These are phyloP conservation scores for Dendrolimus pini DNA, from an alignment of 2,888 invertebrate species.

Conservation along the genomic window DNA sequence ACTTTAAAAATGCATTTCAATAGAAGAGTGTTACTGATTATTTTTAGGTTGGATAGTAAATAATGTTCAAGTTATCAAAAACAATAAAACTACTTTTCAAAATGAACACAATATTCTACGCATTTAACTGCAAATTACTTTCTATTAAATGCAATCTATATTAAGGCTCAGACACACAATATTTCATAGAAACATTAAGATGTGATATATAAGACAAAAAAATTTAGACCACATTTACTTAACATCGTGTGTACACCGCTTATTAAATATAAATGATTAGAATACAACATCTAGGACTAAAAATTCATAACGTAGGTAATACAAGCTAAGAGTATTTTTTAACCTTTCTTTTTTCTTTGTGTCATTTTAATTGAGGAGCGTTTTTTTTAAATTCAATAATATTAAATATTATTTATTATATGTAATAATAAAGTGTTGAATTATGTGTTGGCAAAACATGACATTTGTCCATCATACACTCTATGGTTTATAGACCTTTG, in stretches of 20 bases:
- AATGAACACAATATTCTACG: constrained; percentile 61
- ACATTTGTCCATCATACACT: too few relatives aligned
- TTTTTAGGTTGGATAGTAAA: neutral
- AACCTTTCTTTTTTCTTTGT: constrained; percentile 18
- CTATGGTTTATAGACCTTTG: too few relatives aligned
- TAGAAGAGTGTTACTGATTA: neutral
- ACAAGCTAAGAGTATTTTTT: constrained; percentile 37
- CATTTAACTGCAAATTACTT: constrained; percentile 26
- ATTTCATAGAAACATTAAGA: constrained; percentile 8
- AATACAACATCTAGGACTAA: neutral
- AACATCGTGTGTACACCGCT: constrained; percentile 9
- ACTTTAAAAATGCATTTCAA: too few relatives aligned
- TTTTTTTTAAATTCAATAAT: too few relatives aligned
- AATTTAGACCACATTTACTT: neutral
- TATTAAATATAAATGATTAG: constrained; percentile 15
- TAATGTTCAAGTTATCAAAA: constrained; percentile 11
- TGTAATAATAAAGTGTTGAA: too few relatives aligned
- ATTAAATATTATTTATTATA: too few relatives aligned
- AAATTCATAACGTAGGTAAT: neutral
- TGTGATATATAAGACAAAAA: neutral
- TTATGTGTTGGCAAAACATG: too few relatives aligned
- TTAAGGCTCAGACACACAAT: constrained; percentile 21
- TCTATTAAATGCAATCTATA: constrained; percentile 47
- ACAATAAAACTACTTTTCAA: constrained; percentile 23
- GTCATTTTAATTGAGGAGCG: constrained; percentile 7